Evolutionary conservation across 2,113 vertebrate genomes (phyloP).

Genomic region (Microcebus tavaratra): DNA sequence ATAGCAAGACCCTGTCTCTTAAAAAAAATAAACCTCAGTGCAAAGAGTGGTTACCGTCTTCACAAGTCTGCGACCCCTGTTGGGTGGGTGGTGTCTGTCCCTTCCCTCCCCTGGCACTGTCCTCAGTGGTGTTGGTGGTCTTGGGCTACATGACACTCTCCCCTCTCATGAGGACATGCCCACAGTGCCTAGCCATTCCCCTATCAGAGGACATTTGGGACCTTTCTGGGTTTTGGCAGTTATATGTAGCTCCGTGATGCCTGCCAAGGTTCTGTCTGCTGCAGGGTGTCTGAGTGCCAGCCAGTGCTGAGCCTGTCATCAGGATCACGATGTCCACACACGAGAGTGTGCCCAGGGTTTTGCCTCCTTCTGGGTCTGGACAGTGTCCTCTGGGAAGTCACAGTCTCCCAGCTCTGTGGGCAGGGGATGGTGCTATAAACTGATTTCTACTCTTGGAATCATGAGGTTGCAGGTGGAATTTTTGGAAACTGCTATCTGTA

Average conservation of each 20-base stretch:
- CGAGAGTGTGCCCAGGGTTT: not conserved
- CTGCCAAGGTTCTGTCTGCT: not conserved
- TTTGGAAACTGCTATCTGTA: not conserved
- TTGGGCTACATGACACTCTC: not conserved
- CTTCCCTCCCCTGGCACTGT: no score
- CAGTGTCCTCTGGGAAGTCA: fast-evolving
- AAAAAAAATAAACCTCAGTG: not conserved
- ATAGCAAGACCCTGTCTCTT: no score
- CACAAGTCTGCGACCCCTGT: fast-evolving
- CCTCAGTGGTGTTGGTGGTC: not conserved
- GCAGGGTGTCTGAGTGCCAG: not conserved
- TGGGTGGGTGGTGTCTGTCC: not conserved
- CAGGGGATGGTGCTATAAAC: not conserved
- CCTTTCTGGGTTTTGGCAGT: not conserved
- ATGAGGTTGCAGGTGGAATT: not conserved
- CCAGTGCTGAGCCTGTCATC: not conserved
- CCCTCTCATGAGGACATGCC: fast-evolving
- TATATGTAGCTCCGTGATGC: not conserved
- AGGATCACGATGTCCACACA: not conserved
- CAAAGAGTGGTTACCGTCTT: not conserved
- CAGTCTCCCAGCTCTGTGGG: not conserved
- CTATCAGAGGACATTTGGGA: not conserved
- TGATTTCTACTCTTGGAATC: not conserved
- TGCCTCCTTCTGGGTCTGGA: not conserved
- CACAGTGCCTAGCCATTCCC: not conserved